These are phyloP conservation scores for Sarcoramphus papa DNA, from an alignment of 2,797 vertebrate genomes.

Conservation along the genomic window DNA sequence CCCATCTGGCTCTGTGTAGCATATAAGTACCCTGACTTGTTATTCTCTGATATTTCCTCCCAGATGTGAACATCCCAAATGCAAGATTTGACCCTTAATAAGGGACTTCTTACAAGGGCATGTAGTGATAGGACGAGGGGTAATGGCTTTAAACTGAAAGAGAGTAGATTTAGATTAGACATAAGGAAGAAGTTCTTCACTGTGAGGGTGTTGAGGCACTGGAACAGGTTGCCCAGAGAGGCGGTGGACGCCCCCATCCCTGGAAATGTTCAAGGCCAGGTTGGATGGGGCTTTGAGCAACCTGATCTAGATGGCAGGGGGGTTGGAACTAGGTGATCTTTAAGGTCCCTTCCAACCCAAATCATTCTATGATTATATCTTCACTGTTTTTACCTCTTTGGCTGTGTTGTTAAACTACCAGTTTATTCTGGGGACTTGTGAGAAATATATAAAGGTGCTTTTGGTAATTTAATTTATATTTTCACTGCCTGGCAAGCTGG, in stretches of 20 bases:
- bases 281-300: neutral
- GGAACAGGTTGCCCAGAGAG: no score
- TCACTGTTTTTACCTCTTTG: neutral
- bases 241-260: no score
- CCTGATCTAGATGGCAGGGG: neutral
- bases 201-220: no score
- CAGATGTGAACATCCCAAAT: neutral
- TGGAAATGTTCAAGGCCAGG: no score
- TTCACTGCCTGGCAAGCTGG: neutral
- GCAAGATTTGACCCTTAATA: neutral
- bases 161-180: no score
- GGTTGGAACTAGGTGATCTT: neutral
- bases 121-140: no score
- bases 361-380: neutral
- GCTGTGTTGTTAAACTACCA: neutral
- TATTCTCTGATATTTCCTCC: neutral
- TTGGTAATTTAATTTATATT: neutral
- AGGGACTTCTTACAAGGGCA: no score
- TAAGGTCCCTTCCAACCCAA: neutral
- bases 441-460: neutral
- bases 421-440: neutral
- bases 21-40: neutral
- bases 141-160: no score
- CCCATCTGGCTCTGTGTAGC: neutral
- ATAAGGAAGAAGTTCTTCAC: no score